These are phyloP conservation scores for Lanius collurio DNA, from an alignment of 2,113 vertebrate genomes.

Conservation along the genomic window DNA sequence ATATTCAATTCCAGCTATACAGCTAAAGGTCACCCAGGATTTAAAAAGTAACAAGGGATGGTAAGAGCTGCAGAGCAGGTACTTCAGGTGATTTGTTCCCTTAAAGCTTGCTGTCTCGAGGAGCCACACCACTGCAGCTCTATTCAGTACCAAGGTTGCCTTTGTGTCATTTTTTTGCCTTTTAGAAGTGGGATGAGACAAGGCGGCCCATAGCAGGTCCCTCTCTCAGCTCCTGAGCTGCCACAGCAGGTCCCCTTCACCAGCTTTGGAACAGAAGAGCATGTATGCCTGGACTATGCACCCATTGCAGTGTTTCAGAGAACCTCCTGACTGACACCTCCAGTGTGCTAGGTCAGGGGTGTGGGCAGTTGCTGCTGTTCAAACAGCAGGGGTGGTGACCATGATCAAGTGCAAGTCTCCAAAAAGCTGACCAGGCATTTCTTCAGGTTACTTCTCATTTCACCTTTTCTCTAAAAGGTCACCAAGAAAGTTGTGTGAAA, in stretches of 20 bases:
- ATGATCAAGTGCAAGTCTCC: background rate
- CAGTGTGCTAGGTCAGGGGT: rapidly evolving
- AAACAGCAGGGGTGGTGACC: background rate
- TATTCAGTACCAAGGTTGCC: background rate
- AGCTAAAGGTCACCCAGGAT: background rate
- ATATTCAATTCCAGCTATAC: background rate
- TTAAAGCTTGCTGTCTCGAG: background rate
- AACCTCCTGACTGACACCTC: background rate
- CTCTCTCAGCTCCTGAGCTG: background rate
- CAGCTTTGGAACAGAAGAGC: background rate
- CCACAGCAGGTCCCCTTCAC: background rate
- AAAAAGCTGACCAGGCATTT: background rate
- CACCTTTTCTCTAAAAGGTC: background rate
- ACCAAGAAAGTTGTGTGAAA: background rate
- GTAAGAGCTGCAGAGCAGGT: background rate
- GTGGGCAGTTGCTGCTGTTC: rapidly evolving
- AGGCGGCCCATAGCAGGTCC: background rate
- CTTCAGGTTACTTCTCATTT: background rate
- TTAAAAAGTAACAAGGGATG: background rate
- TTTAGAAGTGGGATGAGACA: background rate
- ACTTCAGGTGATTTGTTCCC: background rate
- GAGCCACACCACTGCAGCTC: background rate
- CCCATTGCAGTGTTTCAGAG: background rate
- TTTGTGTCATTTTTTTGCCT: background rate
- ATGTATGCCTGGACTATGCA: no score